Evolutionary conservation across 2,888 invertebrate species (phyloP), one percentile per base, ranked within the genome.

Genomic region (Leucophenga maculata): DNA sequence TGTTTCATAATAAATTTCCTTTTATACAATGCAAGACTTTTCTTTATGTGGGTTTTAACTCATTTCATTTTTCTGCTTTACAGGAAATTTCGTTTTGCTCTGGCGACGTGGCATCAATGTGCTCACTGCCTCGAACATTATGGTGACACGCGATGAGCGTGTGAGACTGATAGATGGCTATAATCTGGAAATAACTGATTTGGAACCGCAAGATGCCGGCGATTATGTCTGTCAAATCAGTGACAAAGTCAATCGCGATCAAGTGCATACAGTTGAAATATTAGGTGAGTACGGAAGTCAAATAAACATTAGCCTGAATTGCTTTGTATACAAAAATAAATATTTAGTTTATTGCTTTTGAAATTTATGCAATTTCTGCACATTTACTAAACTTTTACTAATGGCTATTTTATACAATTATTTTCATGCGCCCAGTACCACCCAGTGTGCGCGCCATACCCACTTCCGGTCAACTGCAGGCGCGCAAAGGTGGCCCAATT

Each of bases 161-260:
- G 91, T 93, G 89, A 90, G 92, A 22, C 90, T 93, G 74, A 92
- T 93, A 67, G 92, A 93, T 81, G 93, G 93, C 6, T 93, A 92
- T 86, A 93, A 93, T 84, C 89, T 93, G 77, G 92, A 93, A 88
- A 93, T 93, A 83, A 91, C 92, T 54, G 92, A 93, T 80, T 92
- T 93, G 39, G 92, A 92, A 68, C 93, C 93, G 1, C 93, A 93
- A 89, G 93, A 89, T 85, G 89, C 89, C 71, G 92, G 92, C 4
- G 92, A 93, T 89, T 93, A 93, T 89, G 92, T 93, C 16, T 93
- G 93, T 86, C 93, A 93, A 89, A 92, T 93, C 75, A 92, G 93
- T 64, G 93, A 93, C 87, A 91, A 92, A 60, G 91, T 92, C 72
- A 91, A 92, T 57, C 89, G 92, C 16, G 93, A 93, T 86, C 93